phyloP scores from a whole-genome alignment of 1,140 invertebrate genomes.

The Euura saliciscinereae region DNA sequence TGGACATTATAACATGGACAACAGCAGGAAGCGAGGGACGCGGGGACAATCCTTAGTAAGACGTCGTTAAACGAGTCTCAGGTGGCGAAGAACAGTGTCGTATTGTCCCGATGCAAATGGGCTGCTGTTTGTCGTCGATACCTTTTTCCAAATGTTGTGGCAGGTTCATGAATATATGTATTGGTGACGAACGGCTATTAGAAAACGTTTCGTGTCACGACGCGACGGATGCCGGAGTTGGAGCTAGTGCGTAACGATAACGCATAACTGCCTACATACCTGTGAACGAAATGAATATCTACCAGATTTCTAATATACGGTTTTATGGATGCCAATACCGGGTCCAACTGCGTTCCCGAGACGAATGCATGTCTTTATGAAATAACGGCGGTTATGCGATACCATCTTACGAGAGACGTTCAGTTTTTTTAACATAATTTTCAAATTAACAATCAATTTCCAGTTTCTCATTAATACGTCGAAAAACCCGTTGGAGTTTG shows the following conservation, averaged over 20 bases:
- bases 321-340: too few relatives aligned
- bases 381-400: too few relatives aligned
- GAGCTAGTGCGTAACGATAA: neutral
- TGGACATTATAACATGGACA: neutral
- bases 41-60: neutral
- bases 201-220: slow-evolving; percentile 4
- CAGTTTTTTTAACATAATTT: too few relatives aligned
- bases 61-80: neutral
- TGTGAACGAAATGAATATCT: neutral
- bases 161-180: neutral
- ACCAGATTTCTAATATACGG: neutral
- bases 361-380: too few relatives aligned
- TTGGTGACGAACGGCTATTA: neutral
- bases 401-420: too few relatives aligned
- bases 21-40: neutral
- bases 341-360: too few relatives aligned
- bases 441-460: too few relatives aligned
- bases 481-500: too few relatives aligned
- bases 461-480: too few relatives aligned
- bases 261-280: neutral
- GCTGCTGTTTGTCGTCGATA: neutral
- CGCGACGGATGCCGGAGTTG: too few relatives aligned
- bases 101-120: neutral
- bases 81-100: neutral
- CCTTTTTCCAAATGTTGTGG: neutral